Evolutionary conservation across 1,140 invertebrate genomes (phyloP).

Genomic region (Mactra quadrangularis): DNA sequence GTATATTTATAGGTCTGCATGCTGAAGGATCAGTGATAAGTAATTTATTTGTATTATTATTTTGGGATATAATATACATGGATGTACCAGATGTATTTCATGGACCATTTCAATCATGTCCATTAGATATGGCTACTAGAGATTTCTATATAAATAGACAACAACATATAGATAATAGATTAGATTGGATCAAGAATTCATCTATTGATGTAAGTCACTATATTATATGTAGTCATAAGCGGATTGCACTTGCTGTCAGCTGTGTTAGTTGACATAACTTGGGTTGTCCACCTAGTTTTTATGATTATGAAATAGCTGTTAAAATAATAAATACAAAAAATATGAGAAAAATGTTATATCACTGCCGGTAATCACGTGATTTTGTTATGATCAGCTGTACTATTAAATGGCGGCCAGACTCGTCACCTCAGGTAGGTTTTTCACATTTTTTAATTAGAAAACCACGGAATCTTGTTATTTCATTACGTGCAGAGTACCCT

Average conservation of each 20-base stretch:
- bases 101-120: slow-evolving; percentile 87
- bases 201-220: slow-evolving; percentile 70
- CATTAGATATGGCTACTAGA: slow-evolving; percentile 88
- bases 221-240: neutral
- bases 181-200: slow-evolving; percentile 83
- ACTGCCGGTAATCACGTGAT: no score
- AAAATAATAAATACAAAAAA: no score
- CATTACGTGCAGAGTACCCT: no score
- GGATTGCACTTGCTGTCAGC: no score
- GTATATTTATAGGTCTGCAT: slow-evolving; percentile 86
- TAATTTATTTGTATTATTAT: slow-evolving; percentile 88
- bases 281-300: no score
- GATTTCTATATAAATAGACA: slow-evolving; percentile 88
- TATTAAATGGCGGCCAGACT: no score
- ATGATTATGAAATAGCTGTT: no score
- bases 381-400: no score
- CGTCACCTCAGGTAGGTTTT: no score
- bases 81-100: slow-evolving; percentile 88
- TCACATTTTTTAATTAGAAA: no score
- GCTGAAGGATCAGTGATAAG: slow-evolving; percentile 89
- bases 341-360: no score
- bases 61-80: slow-evolving; percentile 91
- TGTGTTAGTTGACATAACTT: neutral
- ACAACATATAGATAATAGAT: slow-evolving; percentile 85
- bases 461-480: no score